Conservation (phyloP, 2,888 invertebrate genomes). For the Sarcophaga caerulescens region DNA sequence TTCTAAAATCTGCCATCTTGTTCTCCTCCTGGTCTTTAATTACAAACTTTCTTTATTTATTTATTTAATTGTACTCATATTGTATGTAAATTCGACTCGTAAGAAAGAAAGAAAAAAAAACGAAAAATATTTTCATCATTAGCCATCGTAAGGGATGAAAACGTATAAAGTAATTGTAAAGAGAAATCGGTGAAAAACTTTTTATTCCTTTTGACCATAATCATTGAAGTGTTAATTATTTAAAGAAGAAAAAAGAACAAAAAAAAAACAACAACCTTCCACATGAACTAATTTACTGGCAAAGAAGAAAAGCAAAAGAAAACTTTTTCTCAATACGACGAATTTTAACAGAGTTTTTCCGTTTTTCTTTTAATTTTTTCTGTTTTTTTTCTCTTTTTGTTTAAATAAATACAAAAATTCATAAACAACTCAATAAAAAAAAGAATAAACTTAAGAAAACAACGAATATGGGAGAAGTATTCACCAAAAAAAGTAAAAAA, state of each 20-base stretch:
- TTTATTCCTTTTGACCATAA: slow-evolving; percentile 73
- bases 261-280: slow-evolving; percentile 52
- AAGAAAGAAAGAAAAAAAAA: neutral
- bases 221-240: slow-evolving; percentile 79
- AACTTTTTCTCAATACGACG: slow-evolving; percentile 38
- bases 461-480: neutral
- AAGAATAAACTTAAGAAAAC: neutral
- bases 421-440: slow-evolving; percentile 64
- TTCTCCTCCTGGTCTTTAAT: slow-evolving; percentile 27
- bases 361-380: neutral
- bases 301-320: slow-evolving; percentile 14
- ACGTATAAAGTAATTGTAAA: neutral
- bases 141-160: slow-evolving; percentile 52
- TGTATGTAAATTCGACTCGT: slow-evolving; percentile 45
- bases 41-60: slow-evolving; percentile 57
- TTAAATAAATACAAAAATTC: slow-evolving; percentile 54
- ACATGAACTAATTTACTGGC: slow-evolving; percentile 64
- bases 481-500: slow-evolving; percentile 18
- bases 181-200: slow-evolving; percentile 34
- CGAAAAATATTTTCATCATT: slow-evolving; percentile 34
- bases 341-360: neutral
- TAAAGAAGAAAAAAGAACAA: slow-evolving; percentile 55
- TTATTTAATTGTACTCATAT: slow-evolving; percentile 28
- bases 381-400: slow-evolving; percentile 18
- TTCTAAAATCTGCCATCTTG: neutral